Evolutionary conservation across 2,797 vertebrate genomes (phyloP).

Genomic region (Scomberomorus guttatus): DNA sequence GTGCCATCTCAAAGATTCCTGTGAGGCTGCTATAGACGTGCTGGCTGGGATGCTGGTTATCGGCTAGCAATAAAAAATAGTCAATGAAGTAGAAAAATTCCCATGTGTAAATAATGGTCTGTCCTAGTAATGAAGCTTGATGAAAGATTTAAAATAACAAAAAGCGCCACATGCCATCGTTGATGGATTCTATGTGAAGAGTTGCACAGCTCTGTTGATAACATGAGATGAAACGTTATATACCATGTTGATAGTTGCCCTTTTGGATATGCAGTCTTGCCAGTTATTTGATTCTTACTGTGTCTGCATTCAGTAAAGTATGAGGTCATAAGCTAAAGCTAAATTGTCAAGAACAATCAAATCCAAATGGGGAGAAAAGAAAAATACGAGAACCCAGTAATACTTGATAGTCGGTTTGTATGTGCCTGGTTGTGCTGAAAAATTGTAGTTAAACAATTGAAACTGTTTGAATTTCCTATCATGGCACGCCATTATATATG

Average conservation of each 20-base stretch:
- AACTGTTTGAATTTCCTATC: no score
- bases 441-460: no score
- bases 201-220: constrained; percentile 19
- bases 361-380: background rate
- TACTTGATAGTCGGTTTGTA: no score
- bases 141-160: constrained; percentile 56
- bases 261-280: background rate
- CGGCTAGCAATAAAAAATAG: constrained; percentile 51
- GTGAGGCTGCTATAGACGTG: constrained; percentile 15
- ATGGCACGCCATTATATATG: no score
- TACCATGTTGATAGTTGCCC: background rate
- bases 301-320: constrained; percentile 17
- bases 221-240: constrained; percentile 16
- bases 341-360: background rate
- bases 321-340: constrained; percentile 6
- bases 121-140: constrained; percentile 56
- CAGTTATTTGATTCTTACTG: constrained; percentile 8
- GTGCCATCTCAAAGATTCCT: constrained; percentile 33
- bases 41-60: constrained; percentile 31
- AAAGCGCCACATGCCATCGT: constrained; percentile 42
- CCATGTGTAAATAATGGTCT: constrained; percentile 63
- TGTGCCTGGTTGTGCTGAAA: no score
- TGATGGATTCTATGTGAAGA: constrained; percentile 33
- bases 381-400: background rate
- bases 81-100: constrained; percentile 64